A percentile compares a stretch with the other conserved stretches of the same genome.
These are phyloP conservation scores for Uloborus diversus DNA, from an alignment of 1,140 invertebrate species.

Conservation along the genomic window DNA sequence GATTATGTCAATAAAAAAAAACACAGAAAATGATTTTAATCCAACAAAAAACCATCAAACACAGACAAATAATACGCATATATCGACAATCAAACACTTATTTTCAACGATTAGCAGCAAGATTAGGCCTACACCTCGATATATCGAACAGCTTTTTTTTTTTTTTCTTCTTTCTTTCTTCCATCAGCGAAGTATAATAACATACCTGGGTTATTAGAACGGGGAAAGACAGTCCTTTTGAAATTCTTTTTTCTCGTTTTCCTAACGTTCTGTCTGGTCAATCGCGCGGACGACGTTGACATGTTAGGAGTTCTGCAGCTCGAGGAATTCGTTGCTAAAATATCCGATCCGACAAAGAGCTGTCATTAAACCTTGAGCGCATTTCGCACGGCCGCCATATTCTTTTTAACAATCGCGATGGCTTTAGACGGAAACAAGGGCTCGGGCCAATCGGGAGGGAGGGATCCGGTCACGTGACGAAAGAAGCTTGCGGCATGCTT, in stretches of 20 bases:
- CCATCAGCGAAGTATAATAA: too few relatives aligned
- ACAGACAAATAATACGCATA: too few relatives aligned
- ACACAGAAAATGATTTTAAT: too few relatives aligned
- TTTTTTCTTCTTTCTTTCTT: too few relatives aligned
- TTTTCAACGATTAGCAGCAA: too few relatives aligned
- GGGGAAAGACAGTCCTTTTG: conserved; percentile 48
- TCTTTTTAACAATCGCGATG: conserved; percentile 28
- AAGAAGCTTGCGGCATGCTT: conserved; percentile 45
- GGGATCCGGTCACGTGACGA: conserved; percentile 32
- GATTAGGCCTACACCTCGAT: too few relatives aligned
- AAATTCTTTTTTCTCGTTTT: conserved; percentile 56
- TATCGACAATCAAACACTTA: too few relatives aligned
- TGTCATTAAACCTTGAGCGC: conserved; percentile 56
- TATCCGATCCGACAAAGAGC: conserved; percentile 45
- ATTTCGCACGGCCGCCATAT: conserved; percentile 48
- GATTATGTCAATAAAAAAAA: too few relatives aligned
- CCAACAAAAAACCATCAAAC: too few relatives aligned
- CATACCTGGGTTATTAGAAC: conserved; percentile 54
- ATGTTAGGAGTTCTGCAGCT: conserved; percentile 36
- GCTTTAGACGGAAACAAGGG: conserved; percentile 53
- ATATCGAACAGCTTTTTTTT: too few relatives aligned
- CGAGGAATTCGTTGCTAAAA: background rate
- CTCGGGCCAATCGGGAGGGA: conserved; percentile 25
- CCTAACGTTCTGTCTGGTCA: conserved; percentile 55
- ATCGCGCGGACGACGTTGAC: conserved; percentile 48